These are phyloP conservation scores for Orchestes rusci DNA, from an alignment of 2,888 invertebrate species.

Conservation along the genomic window DNA sequence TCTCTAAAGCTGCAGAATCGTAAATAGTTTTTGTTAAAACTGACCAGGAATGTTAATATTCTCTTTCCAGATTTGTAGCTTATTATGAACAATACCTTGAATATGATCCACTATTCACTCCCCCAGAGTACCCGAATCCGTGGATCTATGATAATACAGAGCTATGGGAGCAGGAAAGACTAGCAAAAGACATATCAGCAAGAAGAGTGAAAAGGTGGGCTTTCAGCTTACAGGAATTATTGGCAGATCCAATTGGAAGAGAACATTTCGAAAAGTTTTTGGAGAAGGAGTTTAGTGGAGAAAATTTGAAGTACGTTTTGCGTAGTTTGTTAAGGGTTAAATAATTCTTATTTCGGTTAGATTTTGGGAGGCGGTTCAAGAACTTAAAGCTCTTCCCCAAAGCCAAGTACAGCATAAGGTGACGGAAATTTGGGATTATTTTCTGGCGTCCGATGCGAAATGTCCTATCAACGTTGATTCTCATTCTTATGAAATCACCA, in stretches of 20 bases:
- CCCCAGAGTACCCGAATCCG: slow-evolving; percentile 91
- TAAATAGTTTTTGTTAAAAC: slow-evolving; percentile 37
- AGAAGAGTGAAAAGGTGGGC: slow-evolving; percentile 95
- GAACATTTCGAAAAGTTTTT: slow-evolving; percentile 95
- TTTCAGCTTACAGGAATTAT: slow-evolving; percentile 88
- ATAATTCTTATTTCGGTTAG: slow-evolving; percentile 44
- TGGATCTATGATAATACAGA: slow-evolving; percentile 95
- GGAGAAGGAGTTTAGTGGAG: slow-evolving; percentile 97
- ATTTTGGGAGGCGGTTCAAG: slow-evolving; percentile 93
- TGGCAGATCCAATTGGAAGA: slow-evolving; percentile 89
- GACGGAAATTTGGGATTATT: slow-evolving; percentile 87
- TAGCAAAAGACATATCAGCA: slow-evolving; percentile 85
- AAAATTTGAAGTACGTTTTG: slow-evolving; percentile 83
- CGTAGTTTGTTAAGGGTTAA: slow-evolving; percentile 3
- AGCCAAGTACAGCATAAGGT: slow-evolving; percentile 77
- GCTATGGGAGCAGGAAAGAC: slow-evolving; percentile 95
- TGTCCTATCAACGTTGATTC: slow-evolving; percentile 98
- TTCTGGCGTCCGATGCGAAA: slow-evolving; percentile 86
- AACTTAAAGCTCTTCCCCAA: slow-evolving; percentile 82
- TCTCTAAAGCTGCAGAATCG: slow-evolving; percentile 93
- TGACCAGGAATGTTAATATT: not conserved
- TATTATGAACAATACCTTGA: slow-evolving; percentile 95
- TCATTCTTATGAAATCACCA: slow-evolving; percentile 76
- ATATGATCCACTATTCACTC: slow-evolving; percentile 91
- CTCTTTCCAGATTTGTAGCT: slow-evolving; percentile 62